These are phyloP conservation scores for Idaea dimidiata DNA, from an alignment of 2,888 invertebrate genomes.

Conservation along the genomic window DNA sequence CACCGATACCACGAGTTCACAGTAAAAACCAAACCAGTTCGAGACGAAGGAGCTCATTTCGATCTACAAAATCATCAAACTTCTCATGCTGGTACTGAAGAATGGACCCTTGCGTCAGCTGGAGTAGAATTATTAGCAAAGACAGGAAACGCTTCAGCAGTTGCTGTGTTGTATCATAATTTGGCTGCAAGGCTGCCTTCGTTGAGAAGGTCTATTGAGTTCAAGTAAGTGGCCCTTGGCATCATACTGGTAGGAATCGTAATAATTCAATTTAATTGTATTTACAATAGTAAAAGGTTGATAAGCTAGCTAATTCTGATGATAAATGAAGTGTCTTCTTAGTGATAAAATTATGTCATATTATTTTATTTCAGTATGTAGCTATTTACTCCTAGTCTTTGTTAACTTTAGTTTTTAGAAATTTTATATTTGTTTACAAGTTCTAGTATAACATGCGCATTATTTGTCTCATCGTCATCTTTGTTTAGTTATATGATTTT, in stretches of 20 bases:
- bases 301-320: not conserved
- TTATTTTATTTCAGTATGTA: too few relatives aligned
- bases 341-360: too few relatives aligned
- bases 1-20: constrained; percentile 55
- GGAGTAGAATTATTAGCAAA: constrained; percentile 59
- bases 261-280: not conserved
- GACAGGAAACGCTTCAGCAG: constrained; percentile 57
- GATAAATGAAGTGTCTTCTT: not conserved
- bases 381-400: too few relatives aligned
- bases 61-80: constrained; percentile 41
- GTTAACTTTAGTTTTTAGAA: too few relatives aligned
- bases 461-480: too few relatives aligned
- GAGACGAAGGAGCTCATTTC: constrained; percentile 62
- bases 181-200: constrained; percentile 83
- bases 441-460: too few relatives aligned
- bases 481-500: constrained; percentile 1
- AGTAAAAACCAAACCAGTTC: constrained; percentile 51
- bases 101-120: constrained; percentile 61
- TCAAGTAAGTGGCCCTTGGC: constrained; percentile 74
- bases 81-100: constrained; percentile 37
- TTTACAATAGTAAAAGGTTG: not conserved
- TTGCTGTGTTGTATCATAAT: constrained; percentile 83
- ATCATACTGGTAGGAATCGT: not conserved
- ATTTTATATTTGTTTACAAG: too few relatives aligned
- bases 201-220: constrained; percentile 80